Evolutionary conservation across 2,888 invertebrate genomes (phyloP), one percentile per base, ranked within the genome.

Genomic region (Drosophila ezoana): DNA sequence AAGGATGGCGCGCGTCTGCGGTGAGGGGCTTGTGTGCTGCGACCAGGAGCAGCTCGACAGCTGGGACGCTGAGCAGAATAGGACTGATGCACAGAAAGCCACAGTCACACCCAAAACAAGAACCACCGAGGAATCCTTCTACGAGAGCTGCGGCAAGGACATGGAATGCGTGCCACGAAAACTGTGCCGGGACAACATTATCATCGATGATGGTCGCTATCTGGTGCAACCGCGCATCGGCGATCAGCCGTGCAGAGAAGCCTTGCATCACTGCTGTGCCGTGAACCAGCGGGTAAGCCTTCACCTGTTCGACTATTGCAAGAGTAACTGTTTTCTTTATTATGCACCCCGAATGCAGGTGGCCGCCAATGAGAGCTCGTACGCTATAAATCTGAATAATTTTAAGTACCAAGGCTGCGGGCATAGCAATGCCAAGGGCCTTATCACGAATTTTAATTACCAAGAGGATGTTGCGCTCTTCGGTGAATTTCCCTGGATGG

Each of bases 401-500:
- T 85, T 85, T 20, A 69, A 59, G 52, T 84, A 84, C 44, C 58
- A 57, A 20, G 66, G 94, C 16, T 97, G 97, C 85, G 97, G 97
- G 0, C 93, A 93, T 83, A 93, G 95, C 14, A 95, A 96, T 90
- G 92, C 94, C 0, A 93, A 95, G 0, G 97, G 97, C 0, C 94
- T 96, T 0, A 95, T 95, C 9, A 94, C 95, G 79, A 92, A 95
- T 4, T 94, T 94, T 28, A 90, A 87, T 0, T 71, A 85, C 16
- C 14, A 44, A 2, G 9, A 45, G 43, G 94, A 94, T 32, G 96
- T 96, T 82, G 93, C 94, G 0, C 94, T 95, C 75, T 96, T 95
- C 74, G 96, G 95, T 0, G 96, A 97, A 91, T 96, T 96, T 89
- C 96, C 97, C 0, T 97, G 97, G 97, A 96, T 96, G 95, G 94